These are phyloP conservation scores for Eulithis prunata DNA, from an alignment of 2,888 invertebrate species.

Conservation along the genomic window DNA sequence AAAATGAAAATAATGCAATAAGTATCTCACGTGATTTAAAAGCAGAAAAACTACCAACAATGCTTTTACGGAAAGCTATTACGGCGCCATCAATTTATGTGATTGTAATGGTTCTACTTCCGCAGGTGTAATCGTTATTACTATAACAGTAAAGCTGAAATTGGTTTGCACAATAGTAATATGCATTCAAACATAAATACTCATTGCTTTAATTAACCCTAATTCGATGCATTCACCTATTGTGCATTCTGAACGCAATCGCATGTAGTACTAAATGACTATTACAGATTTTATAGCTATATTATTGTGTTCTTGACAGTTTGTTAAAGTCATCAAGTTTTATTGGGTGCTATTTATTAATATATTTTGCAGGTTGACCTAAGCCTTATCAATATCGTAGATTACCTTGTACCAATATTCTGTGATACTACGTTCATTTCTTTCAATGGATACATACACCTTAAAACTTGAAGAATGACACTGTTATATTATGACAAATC, in stretches of 20 bases:
- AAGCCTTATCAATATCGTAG: no score
- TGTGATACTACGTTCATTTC: no score
- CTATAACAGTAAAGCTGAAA: conserved; percentile 48
- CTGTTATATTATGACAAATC: no score
- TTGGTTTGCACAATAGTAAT: conserved; percentile 44
- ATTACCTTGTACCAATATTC: no score
- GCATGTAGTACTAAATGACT: conserved; percentile 42
- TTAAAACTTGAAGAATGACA: no score
- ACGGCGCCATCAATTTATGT: conserved; percentile 50
- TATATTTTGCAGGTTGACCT: no score
- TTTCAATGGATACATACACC: no score
- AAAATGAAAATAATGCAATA: no score
- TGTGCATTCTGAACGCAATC: conserved; percentile 55
- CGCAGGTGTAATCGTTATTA: conserved; percentile 46
- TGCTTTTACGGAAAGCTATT: conserved; percentile 41
- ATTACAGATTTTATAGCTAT: conserved; percentile 44
- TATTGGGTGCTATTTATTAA: not conserved
- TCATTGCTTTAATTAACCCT: conserved; percentile 75
- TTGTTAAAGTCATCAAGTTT: conserved; percentile 2
- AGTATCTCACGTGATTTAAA: conserved; percentile 18
- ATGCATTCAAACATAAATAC: conserved; percentile 57
- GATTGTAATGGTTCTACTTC: conserved; percentile 45
- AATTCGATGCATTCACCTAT: conserved; percentile 69
- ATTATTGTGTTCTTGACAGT: conserved; percentile 26
- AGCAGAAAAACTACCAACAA: conserved; percentile 31